Conservation (phyloP, 2,888 invertebrate species). For the Mythimna loreyi region DNA sequence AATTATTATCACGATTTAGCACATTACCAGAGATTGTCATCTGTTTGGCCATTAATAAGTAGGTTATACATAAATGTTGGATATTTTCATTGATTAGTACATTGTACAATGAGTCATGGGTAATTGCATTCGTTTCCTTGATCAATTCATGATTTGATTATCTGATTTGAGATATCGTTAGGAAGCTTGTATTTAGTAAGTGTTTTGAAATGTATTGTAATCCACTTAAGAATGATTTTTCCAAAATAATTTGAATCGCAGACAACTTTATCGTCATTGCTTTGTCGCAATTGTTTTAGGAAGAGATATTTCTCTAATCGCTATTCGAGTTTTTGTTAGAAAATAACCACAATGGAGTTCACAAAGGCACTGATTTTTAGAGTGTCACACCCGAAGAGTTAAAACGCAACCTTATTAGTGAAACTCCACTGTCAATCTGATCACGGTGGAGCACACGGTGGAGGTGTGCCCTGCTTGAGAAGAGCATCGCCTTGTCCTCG, state of each 20-base stretch:
- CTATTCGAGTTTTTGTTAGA: background rate
- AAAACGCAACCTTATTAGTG: too few species aligned
- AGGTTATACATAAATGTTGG: constrained; percentile 8
- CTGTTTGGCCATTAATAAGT: constrained; percentile 27
- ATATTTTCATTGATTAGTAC: constrained; percentile 30
- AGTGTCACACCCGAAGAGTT: too few species aligned
- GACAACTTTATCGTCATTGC: background rate
- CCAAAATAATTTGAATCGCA: background rate
- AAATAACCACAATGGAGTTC: constrained; percentile 11
- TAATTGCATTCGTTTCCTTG: constrained; percentile 22
- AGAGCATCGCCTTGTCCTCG: too few species aligned
- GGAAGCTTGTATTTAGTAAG: constrained; percentile 15
- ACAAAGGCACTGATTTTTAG: constrained; percentile 10
- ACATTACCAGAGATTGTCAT: constrained; percentile 35
- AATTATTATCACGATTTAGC: constrained; percentile 37
- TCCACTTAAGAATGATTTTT: constrained; percentile 11
- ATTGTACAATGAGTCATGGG: constrained; percentile 20
- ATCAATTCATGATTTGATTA: constrained; percentile 40
- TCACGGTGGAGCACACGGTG: too few species aligned
- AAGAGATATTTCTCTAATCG: background rate
- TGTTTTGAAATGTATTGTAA: constrained; percentile 23
- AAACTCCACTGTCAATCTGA: too few species aligned
- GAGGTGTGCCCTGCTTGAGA: too few species aligned
- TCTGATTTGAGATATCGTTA: constrained; percentile 17
- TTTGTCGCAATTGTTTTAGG: background rate